Conservation (phyloP, 2,797 vertebrate species). For the Mormyrus hasselquistii region DNA sequence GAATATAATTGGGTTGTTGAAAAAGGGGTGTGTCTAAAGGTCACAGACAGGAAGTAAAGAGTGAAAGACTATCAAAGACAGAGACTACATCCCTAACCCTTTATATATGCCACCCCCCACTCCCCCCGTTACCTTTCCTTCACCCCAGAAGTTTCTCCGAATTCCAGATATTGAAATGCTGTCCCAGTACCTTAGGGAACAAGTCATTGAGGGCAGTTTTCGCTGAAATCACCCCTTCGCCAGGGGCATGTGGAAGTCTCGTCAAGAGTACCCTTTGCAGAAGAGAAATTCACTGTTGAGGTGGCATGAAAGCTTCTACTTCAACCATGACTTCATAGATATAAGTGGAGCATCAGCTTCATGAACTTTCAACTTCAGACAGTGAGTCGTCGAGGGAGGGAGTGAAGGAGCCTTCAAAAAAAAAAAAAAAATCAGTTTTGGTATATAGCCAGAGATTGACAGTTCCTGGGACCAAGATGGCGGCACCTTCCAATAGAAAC, state of each 20-base stretch:
- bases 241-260: background rate
- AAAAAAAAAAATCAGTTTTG: background rate
- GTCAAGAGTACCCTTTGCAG: background rate
- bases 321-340: background rate
- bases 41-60: background rate
- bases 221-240: background rate
- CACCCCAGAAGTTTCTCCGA: background rate
- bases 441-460: background rate
- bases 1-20: background rate
- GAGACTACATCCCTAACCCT: background rate
- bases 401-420: background rate
- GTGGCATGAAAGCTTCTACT: background rate
- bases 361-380: background rate
- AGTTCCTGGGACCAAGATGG: background rate
- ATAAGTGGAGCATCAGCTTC: background rate
- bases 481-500: background rate
- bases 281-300: background rate
- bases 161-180: background rate
- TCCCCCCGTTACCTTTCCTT: background rate
- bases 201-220: background rate
- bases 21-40: background rate
- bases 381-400: background rate
- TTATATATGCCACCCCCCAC: background rate
- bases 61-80: background rate
- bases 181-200: background rate